Evolutionary conservation across 2,113 vertebrate species (phyloP).

Genomic region (Sphyrna mokarran): DNA sequence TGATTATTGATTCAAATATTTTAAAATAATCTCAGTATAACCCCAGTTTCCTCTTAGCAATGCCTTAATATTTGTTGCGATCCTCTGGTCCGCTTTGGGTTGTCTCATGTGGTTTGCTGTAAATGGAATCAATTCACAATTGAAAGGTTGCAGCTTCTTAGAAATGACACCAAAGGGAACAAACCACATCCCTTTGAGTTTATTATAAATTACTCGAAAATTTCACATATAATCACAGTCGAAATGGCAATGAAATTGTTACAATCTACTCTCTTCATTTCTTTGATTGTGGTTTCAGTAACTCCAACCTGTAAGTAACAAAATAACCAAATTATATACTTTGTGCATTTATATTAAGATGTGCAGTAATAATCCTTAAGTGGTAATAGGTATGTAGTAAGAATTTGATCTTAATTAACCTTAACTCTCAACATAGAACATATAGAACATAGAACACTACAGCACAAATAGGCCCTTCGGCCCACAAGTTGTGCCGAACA

Average conservation of each 20-base stretch:
- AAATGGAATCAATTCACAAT: not conserved
- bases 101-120: not conserved
- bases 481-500: no score
- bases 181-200: slow-evolving; percentile 26
- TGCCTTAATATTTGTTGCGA: not conserved
- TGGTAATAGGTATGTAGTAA: not conserved
- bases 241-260: not conserved
- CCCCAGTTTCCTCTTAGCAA: not conserved
- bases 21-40: not conserved
- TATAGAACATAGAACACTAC: no score
- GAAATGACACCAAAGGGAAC: not conserved
- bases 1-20: not conserved
- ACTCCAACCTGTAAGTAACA: not conserved
- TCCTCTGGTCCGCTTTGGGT: not conserved
- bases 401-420: no score
- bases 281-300: not conserved
- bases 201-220: not conserved
- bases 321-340: not conserved
- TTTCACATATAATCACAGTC: not conserved
- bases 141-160: not conserved
- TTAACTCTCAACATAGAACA: not conserved
- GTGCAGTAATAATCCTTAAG: not conserved
- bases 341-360: not conserved
- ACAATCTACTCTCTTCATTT: not conserved
- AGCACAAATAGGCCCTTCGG: no score